Base-by-base conservation (phyloP, 2,113 vertebrate species). In the Cichladusa arquata region DNA sequence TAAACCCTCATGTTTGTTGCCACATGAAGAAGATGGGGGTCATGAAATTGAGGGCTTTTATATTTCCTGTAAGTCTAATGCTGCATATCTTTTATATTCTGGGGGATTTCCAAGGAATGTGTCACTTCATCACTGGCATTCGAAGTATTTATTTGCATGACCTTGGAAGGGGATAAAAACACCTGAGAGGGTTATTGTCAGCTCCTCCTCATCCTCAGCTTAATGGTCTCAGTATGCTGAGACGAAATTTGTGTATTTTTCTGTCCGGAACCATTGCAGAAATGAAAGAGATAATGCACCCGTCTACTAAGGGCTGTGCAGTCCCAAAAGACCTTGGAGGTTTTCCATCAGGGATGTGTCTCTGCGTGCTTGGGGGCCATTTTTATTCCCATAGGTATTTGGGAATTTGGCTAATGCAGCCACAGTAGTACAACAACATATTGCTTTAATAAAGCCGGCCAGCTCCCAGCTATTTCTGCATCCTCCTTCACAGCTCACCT, bases 401-500 rank as follows among this genome's bases (percentile, higher is more conserved):
- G 47, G 53, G 71, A 72, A 92, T 44, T 56, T 5, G 19, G 85
- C 23, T 72, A 82, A 64, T 17, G 36, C 34, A 67, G 77, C 51
- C 58, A 29, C 24, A 6, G 88, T 17, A 66, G 78, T 85, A 81
- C 33, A 69, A 69, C 19, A 31, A n/a, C 9, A 3, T 72, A 23
- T n/a, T 51, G 57, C 88, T 80, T 80, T 77, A 50, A 50, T 20
- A 73, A 79, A 72, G 9, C 42, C 15, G 4, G n/a, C 26, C 66
- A 31, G 40, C 48, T 94, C 90, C 50, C 74, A 51, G 65, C 88
- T 88, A 57, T 77, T 92, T 62, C 92, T 80, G 81, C 85, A 67
- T 44, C 90, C 88, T 80, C 86, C 72, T 45, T 83, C 53, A 31
- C 66, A 69, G 54, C 70, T 92, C 88, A 90, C 90, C 85, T 88